Base-by-base conservation (phyloP, 2,888 invertebrate species). In the Thumatha senex region DNA sequence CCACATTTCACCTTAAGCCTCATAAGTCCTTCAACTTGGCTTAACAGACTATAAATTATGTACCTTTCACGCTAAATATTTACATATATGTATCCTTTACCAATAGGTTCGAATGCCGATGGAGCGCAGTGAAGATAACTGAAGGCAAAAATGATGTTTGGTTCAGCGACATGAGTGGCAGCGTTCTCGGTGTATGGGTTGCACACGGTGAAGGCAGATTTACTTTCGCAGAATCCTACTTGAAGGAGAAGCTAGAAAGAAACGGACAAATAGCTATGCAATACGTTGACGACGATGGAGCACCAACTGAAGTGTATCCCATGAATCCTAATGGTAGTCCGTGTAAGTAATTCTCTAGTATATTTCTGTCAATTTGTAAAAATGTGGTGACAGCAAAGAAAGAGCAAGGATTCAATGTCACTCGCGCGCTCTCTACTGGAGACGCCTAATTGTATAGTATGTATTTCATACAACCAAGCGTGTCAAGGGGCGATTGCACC, bases 131-230 rank as follows among this genome's bases (percentile, higher is more conserved):
- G 0, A 93, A 90, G 63, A 95, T 98, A 54, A 93, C 93, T 40
- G 92, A 94, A 59, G 80, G 80, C 43, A 76, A 74, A 2, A 93
- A 94, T 0, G 92, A 97, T 2, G 95, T 99, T 0, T 98, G 99
- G 98, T 91, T 99, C 66, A 86, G 92, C 46, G 96, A 95, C n/a
- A 98, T 99, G 98, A 94, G 94, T 50, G 95, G 94, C 29, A 95
- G 96, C n/a, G 91, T 95, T 1, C 92, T 99, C n/a, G 99, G 99
- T 1, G 96, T 98, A 64, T 99, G 99, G 99, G 94, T 97, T 1
- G 98, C 99, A 2, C 99, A 99, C 80, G 99, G 98, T 0, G 99
- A 99, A 90, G 99, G 99, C 61, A 92, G 94, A 58, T 96, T 96
- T 71, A 91, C 93, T 0, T 93, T 95, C 67, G 87, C 93, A 11